Conservation (phyloP, 2,797 vertebrate genomes). For the Rhabdomys pumilio region DNA sequence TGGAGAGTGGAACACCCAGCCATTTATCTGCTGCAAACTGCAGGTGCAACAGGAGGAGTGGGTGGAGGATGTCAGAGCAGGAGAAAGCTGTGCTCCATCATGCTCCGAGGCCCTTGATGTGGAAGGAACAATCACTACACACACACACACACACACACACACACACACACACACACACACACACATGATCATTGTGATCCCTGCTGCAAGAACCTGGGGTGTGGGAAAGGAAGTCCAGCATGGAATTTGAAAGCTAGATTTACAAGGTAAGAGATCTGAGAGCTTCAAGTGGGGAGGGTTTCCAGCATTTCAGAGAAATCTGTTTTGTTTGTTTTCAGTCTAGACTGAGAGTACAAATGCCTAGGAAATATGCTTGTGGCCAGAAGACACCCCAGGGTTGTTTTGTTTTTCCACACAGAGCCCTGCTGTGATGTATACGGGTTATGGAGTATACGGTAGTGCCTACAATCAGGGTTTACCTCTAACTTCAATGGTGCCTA, state of each 20-base stretch:
- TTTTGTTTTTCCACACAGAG: conserved; percentile 72
- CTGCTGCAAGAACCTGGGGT: conserved; percentile 21
- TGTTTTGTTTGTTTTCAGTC: conserved; percentile 85
- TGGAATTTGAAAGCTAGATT: conserved; percentile 77
- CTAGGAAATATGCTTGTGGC: conserved; percentile 74
- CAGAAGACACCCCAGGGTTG: conserved; percentile 75
- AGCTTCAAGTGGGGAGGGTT: conserved; percentile 73
- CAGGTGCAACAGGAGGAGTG: not conserved
- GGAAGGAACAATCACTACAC: conserved; percentile 61
- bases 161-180: conserved; percentile 51
- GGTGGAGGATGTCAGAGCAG: conserved; percentile 12
- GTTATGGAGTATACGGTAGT: conserved; percentile 34
- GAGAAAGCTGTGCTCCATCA: conserved; percentile 53
- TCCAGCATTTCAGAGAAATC: conserved; percentile 76
- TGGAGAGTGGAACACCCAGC: not conserved
- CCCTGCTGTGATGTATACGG: not conserved
- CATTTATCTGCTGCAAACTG: not conserved
- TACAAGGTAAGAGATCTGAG: conserved; percentile 83
- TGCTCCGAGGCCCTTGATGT: conserved; percentile 15
- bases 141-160: conserved; percentile 58
- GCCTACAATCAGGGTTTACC: conserved; percentile 42
- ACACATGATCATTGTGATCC: conserved; percentile 67
- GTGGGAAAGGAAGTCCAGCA: conserved; percentile 78
- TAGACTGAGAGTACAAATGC: conserved; percentile 79
- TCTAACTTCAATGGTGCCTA: not conserved